Conservation (phyloP, 2,113 vertebrate species). For the Melanerpes aurifrons region DNA sequence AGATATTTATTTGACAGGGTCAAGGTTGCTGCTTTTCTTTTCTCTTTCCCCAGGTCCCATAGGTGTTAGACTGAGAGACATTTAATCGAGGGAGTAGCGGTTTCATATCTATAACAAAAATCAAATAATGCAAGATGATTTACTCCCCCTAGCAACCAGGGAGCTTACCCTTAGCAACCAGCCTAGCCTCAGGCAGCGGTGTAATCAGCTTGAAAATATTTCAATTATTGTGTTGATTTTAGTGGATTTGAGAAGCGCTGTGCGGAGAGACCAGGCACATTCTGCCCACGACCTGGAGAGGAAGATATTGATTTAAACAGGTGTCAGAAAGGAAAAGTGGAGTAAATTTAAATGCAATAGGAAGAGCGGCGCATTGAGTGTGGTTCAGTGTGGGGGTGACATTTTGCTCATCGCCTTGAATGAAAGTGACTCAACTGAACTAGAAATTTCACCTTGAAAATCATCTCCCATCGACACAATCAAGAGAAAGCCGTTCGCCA, state of each 20-base stretch:
- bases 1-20: constrained; percentile 99
- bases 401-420: constrained; percentile 92
- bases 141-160: constrained; percentile 99
- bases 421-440: constrained; percentile 94
- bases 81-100: constrained; percentile 99
- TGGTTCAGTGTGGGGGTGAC: constrained; percentile 91
- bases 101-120: constrained; percentile 99
- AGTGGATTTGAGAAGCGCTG: constrained; percentile 99
- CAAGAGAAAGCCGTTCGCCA: constrained; percentile 72
- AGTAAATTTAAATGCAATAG: constrained; percentile 99
- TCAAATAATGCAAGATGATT: constrained; percentile 99
- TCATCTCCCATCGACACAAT: constrained; percentile 85
- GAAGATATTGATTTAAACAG: constrained; percentile 99
- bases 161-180: constrained; percentile 99
- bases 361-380: constrained; percentile 89
- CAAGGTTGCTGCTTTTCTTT: constrained; percentile 92
- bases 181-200: constrained; percentile 95
- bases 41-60: constrained; percentile 92
- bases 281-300: constrained; percentile 98
- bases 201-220: constrained; percentile 99
- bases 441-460: constrained; percentile 97
- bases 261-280: constrained; percentile 93
- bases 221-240: constrained; percentile 99
- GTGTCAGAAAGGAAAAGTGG: constrained; percentile 98
- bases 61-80: constrained; percentile 99